Conservation (phyloP, 1,140 invertebrate species). For the Cydia splendana region DNA sequence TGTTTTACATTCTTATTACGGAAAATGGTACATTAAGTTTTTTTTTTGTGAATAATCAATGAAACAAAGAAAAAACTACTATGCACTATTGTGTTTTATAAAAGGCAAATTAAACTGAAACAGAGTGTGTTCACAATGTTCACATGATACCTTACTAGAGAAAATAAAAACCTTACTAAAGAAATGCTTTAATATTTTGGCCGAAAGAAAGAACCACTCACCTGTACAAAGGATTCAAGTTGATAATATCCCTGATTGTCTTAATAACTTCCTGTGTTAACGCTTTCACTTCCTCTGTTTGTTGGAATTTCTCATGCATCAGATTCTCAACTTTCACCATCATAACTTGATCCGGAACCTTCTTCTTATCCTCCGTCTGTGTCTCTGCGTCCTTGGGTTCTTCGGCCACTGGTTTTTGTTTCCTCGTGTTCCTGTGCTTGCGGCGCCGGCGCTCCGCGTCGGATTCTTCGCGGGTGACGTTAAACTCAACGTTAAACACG, state of each 20-base stretch:
- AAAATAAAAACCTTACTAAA: too few relatives aligned
- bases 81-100: too few relatives aligned
- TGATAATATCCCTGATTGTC: constrained; percentile 98
- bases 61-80: too few relatives aligned
- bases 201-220: constrained; percentile 41
- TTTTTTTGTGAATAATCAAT: too few relatives aligned
- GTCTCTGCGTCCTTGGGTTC: constrained; percentile 39
- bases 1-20: too few relatives aligned
- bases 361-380: constrained; percentile 50
- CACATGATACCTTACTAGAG: too few relatives aligned
- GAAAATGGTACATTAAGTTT: too few relatives aligned
- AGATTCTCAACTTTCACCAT: constrained; percentile 98
- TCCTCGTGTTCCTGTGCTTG: constrained; percentile 75
- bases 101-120: too few relatives aligned
- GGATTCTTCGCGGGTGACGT: constrained; percentile 82
- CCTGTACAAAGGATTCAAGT: constrained; percentile 95
- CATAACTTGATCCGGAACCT: constrained; percentile 81
- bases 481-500: constrained; percentile 84
- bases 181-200: not conserved
- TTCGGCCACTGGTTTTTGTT: constrained; percentile 39
- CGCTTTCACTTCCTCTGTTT: constrained; percentile 98
- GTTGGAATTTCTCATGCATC: constrained; percentile 92
- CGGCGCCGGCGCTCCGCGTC: constrained; percentile 79
- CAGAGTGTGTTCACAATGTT: too few relatives aligned
- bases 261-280: constrained; percentile 98